Evolutionary conservation across 1,140 invertebrate species (phyloP).

Genomic region (Aphelinus certus): DNA sequence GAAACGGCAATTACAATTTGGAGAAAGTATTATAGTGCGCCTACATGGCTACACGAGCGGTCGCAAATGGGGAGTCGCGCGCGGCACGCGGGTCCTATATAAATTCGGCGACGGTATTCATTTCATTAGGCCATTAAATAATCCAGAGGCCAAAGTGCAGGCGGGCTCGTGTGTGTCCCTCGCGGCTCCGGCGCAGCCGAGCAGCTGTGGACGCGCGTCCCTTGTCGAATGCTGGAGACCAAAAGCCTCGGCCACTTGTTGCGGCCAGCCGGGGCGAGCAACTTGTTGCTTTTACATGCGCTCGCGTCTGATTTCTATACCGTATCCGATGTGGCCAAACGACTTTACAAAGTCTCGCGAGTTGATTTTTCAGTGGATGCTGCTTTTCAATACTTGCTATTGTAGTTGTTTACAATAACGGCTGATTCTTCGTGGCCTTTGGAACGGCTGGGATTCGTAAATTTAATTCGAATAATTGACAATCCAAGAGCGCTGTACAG

Average conservation of each 20-base stretch:
- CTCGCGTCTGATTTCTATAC: neutral
- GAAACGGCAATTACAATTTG: too few relatives aligned
- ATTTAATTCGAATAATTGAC: too few relatives aligned
- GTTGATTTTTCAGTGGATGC: too few relatives aligned
- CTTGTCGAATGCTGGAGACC: slow-evolving; percentile 2
- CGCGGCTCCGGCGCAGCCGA: neutral
- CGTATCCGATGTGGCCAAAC: slow-evolving; percentile 8
- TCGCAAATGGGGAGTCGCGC: too few relatives aligned
- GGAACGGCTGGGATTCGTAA: too few relatives aligned
- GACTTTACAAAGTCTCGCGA: too few relatives aligned
- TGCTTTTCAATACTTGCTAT: too few relatives aligned
- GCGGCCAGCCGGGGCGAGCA: neutral
- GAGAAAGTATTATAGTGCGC: too few relatives aligned
- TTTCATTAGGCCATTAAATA: slow-evolving; percentile 62
- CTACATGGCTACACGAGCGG: too few relatives aligned
- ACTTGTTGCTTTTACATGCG: neutral
- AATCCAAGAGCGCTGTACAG: too few relatives aligned
- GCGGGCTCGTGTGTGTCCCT: slow-evolving; percentile 48
- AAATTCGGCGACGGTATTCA: slow-evolving; percentile 57
- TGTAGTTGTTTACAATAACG: too few relatives aligned
- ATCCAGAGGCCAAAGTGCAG: slow-evolving; percentile 50
- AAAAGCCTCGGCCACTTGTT: slow-evolving; percentile 21
- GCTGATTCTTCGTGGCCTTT: neutral
- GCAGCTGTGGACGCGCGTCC: slow-evolving; percentile 51
- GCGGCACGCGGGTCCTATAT: neutral